Conservation (phyloP, 2,797 vertebrate species). For the Ctenosaura bakeri region DNA sequence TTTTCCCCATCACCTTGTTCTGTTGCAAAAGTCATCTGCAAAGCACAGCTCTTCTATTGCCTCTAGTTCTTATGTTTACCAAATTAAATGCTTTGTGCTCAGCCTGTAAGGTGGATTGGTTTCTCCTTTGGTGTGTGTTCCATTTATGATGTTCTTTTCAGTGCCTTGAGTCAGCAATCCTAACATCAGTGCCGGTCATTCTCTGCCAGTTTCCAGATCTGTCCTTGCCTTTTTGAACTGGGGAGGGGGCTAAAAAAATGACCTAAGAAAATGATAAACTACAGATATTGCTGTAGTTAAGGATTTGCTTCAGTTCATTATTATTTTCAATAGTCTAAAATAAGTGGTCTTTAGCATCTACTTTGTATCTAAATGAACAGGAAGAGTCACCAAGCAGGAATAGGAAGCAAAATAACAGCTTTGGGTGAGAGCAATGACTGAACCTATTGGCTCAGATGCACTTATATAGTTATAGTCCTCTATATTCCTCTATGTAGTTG, state of each 20-base stretch:
- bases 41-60: background rate
- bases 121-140: background rate
- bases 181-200: background rate
- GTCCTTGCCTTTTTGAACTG: background rate
- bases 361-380: too few relatives aligned
- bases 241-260: fast-evolving
- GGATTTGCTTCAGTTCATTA: background rate
- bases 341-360: background rate
- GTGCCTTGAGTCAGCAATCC: background rate
- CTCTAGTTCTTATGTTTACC: conserved; percentile 20
- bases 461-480: too few relatives aligned
- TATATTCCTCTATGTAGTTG: too few relatives aligned
- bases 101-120: fast-evolving
- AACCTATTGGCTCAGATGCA: too few relatives aligned
- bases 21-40: conserved; percentile 17
- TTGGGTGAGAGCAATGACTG: too few relatives aligned
- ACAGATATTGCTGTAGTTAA: background rate
- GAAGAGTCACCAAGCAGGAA: too few relatives aligned
- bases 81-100: conserved; percentile 20
- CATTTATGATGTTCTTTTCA: background rate
- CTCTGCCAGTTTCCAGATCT: background rate
- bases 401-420: too few relatives aligned
- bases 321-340: background rate
- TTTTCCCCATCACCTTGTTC: conserved; percentile 24
- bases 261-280: conserved; percentile 17